These are phyloP conservation scores for Euspilapteryx auroguttella DNA, from an alignment of 2,888 invertebrate genomes.

Conservation along the genomic window DNA sequence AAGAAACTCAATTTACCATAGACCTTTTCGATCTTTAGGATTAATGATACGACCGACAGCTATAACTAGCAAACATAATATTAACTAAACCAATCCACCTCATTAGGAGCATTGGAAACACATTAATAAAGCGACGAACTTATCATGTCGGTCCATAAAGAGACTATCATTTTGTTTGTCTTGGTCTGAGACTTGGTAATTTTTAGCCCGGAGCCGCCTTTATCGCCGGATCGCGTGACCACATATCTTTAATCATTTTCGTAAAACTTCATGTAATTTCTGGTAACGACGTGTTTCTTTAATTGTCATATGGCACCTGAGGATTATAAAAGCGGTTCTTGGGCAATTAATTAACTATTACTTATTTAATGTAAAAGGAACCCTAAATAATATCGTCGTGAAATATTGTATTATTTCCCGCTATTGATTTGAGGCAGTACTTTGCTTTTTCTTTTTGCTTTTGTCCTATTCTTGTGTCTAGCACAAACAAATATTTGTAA, in stretches of 20 bases:
- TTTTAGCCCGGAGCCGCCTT: conserved; percentile 20
- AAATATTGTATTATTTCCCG: no score
- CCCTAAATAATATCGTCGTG: no score
- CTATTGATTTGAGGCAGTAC: no score
- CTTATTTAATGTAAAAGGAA: no score
- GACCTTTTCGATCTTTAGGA: no score
- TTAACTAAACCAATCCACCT: not conserved
- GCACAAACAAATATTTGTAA: no score
- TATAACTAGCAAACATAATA: no score
- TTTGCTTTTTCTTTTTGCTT: no score
- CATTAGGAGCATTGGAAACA: conserved; percentile 2
- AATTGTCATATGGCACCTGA: conserved; percentile 31
- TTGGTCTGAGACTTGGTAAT: conserved; percentile 9
- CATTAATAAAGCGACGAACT: conserved; percentile 2
- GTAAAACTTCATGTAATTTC: conserved; percentile 51
- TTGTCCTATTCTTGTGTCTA: no score
- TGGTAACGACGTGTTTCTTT: conserved; percentile 50
- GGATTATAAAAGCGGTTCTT: conserved; percentile 7
- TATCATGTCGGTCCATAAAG: conserved; percentile 2
- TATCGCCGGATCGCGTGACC: conserved; percentile 48
- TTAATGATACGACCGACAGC: no score
- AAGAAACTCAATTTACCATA: no score
- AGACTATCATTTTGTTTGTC: conserved; percentile 15
- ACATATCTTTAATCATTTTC: conserved; percentile 31
- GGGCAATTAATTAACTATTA: conserved; percentile 14